These are phyloP conservation scores for Drosophila navojoa DNA, from an alignment of 1,140 invertebrate species.

Conservation along the genomic window DNA sequence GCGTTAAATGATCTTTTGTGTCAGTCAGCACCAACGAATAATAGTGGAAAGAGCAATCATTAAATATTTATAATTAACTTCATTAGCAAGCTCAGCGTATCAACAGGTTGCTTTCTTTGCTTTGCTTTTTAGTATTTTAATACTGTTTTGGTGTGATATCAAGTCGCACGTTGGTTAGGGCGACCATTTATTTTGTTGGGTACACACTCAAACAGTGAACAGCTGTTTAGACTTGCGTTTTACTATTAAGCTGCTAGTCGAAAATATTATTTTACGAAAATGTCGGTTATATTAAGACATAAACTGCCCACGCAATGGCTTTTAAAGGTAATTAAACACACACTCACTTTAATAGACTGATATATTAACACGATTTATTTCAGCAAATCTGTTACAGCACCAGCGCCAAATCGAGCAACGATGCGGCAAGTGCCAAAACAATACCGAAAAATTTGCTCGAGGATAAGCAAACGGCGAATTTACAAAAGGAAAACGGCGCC, in stretches of 20 bases:
- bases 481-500: constrained; percentile 88
- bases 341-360: background rate
- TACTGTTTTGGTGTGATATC: background rate
- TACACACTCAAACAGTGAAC: constrained; percentile 25
- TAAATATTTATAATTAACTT: background rate
- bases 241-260: background rate
- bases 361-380: background rate
- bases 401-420: constrained; percentile 31
- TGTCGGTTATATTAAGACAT: constrained; percentile 61
- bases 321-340: constrained; percentile 43
- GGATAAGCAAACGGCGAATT: constrained; percentile 85
- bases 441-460: constrained; percentile 88
- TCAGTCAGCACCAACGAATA: background rate
- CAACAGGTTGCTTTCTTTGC: background rate
- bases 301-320: constrained; percentile 36
- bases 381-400: constrained; percentile 58
- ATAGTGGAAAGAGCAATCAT: background rate
- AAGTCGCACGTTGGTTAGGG: background rate
- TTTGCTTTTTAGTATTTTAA: constrained; percentile 20
- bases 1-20: constrained; percentile 7
- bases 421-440: constrained; percentile 65
- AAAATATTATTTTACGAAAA: constrained; percentile 16
- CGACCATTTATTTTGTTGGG: background rate
- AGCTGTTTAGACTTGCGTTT: constrained; percentile 25
- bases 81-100: constrained; percentile 5